phyloP scores from a whole-genome alignment of 64 coral and sea anemone species.

The Stichodactyla helianthus region DNA sequence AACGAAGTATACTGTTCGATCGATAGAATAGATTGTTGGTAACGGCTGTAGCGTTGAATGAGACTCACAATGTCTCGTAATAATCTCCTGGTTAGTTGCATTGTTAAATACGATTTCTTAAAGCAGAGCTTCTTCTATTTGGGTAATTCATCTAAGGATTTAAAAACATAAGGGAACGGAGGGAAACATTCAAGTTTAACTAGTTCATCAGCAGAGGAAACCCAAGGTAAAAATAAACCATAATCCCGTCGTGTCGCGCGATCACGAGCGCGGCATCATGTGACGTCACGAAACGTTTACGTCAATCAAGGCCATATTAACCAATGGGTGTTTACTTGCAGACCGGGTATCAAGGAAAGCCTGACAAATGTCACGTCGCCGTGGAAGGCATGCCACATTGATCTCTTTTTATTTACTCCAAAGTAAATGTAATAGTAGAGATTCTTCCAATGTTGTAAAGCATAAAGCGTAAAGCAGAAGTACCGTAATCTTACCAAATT shows the following conservation, averaged over 20 bases:
- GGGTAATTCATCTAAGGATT: neutral
- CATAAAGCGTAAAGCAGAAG: no score
- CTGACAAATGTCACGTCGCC: neutral
- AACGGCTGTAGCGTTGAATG: conserved; percentile 93
- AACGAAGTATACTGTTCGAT: conserved; percentile 98
- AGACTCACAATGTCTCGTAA: conserved; percentile 70
- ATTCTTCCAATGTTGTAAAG: no score
- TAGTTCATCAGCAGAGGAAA: neutral
- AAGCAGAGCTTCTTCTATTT: neutral
- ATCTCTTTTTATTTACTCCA: neutral
- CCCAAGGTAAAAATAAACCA: neutral
- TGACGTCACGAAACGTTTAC: neutral
- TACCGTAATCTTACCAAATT: no score
- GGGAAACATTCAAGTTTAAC: neutral
- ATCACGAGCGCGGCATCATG: neutral
- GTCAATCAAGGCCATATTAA: neutral
- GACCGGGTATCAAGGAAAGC: neutral
- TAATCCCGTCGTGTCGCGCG: neutral
- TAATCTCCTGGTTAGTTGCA: conserved; percentile 67
- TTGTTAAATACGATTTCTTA: conserved; percentile 9
- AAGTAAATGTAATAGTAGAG: neutral
- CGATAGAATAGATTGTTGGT: conserved; percentile 91
- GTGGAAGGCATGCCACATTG: neutral
- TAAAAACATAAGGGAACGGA: neutral
- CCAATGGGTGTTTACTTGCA: neutral